phyloP scores from a whole-genome alignment of 2,113 vertebrate genomes.

The Myotis yumanensis region DNA sequence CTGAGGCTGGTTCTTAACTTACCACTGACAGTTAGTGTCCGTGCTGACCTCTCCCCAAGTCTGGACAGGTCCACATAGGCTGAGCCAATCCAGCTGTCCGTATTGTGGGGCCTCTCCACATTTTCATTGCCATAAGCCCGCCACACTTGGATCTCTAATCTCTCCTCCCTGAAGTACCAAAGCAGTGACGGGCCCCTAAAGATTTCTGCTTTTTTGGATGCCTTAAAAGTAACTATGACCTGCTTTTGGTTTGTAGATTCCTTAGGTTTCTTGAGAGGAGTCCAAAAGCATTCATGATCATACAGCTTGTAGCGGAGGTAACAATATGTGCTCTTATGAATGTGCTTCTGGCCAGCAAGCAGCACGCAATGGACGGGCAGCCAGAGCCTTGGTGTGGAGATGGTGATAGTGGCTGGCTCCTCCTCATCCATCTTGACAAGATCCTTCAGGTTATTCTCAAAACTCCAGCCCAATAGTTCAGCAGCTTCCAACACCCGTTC shows the following conservation, averaged over 20 bases:
- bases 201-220: constrained; percentile 84
- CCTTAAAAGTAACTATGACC: constrained; percentile 87
- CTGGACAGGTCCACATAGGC: constrained; percentile 90
- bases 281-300: constrained; percentile 87
- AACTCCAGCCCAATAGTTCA: constrained; percentile 88
- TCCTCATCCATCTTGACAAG: constrained; percentile 48
- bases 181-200: constrained; percentile 85
- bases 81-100: constrained; percentile 93
- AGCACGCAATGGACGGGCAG: constrained; percentile 89
- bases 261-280: constrained; percentile 87
- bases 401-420: constrained; percentile 78
- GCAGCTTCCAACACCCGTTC: constrained; percentile 90
- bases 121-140: constrained; percentile 88
- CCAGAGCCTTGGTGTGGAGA: constrained; percentile 91
- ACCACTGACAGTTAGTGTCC: constrained; percentile 90
- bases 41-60: constrained; percentile 81
- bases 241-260: constrained; percentile 63
- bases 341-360: constrained; percentile 84
- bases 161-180: constrained; percentile 96
- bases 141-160: constrained; percentile 95
- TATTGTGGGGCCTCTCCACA: constrained; percentile 88
- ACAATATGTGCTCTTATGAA: constrained; percentile 88
- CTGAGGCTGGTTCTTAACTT: constrained; percentile 64
- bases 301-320: constrained; percentile 95
- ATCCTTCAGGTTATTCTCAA: constrained; percentile 66